These are phyloP conservation scores for Subanguina moxae DNA, from an alignment of 1,140 invertebrate species.

Conservation along the genomic window DNA sequence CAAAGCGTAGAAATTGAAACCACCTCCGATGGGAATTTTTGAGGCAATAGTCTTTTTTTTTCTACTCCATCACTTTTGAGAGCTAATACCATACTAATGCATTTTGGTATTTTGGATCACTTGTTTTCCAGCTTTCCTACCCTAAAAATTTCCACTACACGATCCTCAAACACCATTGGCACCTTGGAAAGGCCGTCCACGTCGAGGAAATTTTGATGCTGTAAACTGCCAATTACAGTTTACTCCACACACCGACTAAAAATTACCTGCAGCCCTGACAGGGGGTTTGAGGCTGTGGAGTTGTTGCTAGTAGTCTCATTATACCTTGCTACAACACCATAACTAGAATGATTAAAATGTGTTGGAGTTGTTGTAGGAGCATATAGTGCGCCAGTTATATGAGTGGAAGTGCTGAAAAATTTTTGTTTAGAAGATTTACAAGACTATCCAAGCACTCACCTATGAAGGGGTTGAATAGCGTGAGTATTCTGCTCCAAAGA, in stretches of 20 bases:
- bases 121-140: too few relatives aligned
- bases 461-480: slow-evolving; percentile 7
- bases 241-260: too few relatives aligned
- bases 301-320: neutral
- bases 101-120: too few relatives aligned
- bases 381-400: neutral
- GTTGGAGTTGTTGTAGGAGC: neutral
- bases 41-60: neutral
- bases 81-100: too few relatives aligned
- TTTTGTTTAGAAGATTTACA: too few relatives aligned
- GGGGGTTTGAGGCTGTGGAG: neutral
- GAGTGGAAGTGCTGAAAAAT: slow-evolving; percentile 1
- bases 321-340: neutral
- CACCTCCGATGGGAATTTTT: too few relatives aligned
- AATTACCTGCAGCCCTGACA: neutral
- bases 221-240: too few relatives aligned
- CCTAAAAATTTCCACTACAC: slow-evolving; percentile 32
- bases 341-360: neutral
- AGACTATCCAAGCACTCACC: too few relatives aligned
- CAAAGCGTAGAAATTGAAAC: too few relatives aligned
- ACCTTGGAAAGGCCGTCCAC: slow-evolving; percentile 37
- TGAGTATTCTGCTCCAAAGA: slow-evolving; percentile 35
- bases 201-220: slow-evolving; percentile 29
- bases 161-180: slow-evolving; percentile 38
- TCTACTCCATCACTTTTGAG: neutral